A percentile compares a stretch with the other conserved stretches of the same genome.
phyloP scores from a whole-genome alignment of 2,797 vertebrate species.

The Salmo trutta region DNA sequence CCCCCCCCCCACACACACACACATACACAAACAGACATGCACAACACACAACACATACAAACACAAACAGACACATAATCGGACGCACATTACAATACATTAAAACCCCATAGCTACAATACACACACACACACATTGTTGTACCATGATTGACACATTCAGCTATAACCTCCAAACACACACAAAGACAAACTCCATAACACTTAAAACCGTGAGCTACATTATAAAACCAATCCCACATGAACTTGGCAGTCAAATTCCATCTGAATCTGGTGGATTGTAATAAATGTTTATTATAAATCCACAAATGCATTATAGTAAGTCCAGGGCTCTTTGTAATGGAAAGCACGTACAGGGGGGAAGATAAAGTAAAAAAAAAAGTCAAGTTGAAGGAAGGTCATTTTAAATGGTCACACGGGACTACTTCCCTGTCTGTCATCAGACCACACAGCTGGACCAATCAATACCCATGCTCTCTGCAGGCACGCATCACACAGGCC shows the following conservation, averaged over 20 bases:
- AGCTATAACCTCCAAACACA: neutral
- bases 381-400: too few relatives aligned
- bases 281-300: neutral
- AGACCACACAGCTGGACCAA: too few relatives aligned
- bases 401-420: too few relatives aligned
- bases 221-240: neutral
- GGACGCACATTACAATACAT: neutral
- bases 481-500: constrained; percentile 23
- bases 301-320: neutral
- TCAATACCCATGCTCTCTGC: too few relatives aligned
- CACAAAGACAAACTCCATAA: neutral
- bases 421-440: too few relatives aligned
- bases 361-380: too few relatives aligned
- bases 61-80: too few relatives aligned
- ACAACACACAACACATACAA: too few relatives aligned
- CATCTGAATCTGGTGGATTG: neutral
- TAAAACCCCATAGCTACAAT: too few relatives aligned
- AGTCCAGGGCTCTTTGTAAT: neutral
- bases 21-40: too few relatives aligned
- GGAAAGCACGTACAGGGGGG: too few relatives aligned
- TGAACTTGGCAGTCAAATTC: neutral
- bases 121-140: neutral
- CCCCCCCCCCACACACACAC: too few relatives aligned
- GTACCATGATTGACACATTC: neutral
- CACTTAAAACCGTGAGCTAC: neutral